A percentile compares a stretch with the other conserved stretches of the same genome.
phyloP scores from a whole-genome alignment of 2,797 vertebrate species.

The Pipistrellus nathusii region DNA sequence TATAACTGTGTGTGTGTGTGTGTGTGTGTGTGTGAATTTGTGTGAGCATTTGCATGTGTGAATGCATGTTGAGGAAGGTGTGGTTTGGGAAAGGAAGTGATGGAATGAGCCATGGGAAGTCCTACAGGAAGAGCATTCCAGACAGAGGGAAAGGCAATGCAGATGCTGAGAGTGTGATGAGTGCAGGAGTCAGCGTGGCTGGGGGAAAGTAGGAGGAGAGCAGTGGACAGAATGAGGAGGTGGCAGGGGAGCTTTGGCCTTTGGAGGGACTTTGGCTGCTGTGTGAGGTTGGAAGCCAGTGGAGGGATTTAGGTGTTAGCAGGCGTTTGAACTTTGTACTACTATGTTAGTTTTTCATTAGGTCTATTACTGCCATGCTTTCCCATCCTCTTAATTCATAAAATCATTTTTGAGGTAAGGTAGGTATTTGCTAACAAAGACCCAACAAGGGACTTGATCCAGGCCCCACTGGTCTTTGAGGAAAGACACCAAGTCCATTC shows the following conservation, averaged over 20 bases:
- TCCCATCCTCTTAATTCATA: neutral
- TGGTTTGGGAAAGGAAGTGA: neutral
- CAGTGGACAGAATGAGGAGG: neutral
- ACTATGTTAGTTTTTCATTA: accelerated
- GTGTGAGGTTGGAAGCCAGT: neutral
- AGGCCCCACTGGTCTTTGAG: neutral
- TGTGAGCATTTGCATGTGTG: too few relatives aligned
- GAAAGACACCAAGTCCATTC: neutral
- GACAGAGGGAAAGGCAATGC: neutral
- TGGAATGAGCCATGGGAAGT: accelerated
- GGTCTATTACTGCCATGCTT: neutral
- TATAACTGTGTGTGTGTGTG: neutral
- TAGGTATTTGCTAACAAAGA: neutral
- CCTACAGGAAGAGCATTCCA: neutral
- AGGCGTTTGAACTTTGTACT: neutral
- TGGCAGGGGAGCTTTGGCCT: accelerated
- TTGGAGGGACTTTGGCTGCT: neutral
- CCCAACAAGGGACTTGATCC: neutral
- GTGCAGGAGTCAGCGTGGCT: neutral
- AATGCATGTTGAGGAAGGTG: neutral
- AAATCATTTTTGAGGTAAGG: neutral
- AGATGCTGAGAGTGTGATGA: neutral
- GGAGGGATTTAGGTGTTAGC: too few relatives aligned
- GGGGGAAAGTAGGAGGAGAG: neutral
- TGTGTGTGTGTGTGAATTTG: neutral